Evolutionary conservation across 2,113 vertebrate genomes (phyloP).

Genomic region (Erythrocercus mccallii): DNA sequence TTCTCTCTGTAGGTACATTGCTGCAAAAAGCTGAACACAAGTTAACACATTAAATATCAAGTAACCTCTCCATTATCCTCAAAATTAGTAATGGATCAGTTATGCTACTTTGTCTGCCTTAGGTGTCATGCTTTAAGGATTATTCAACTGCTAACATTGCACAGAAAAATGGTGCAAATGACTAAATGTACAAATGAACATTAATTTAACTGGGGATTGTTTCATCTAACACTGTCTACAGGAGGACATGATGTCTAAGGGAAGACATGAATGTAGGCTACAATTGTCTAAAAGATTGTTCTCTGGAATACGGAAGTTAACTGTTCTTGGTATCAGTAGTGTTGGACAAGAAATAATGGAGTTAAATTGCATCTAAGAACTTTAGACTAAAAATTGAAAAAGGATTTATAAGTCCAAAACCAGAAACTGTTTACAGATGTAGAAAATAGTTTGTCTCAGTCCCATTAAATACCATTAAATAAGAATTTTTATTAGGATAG

Average conservation of each 20-base stretch:
- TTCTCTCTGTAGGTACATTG: neutral
- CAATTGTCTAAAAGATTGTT: neutral
- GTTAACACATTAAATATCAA: neutral
- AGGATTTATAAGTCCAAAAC: neutral
- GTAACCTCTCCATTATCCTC: neutral
- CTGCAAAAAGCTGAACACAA: neutral
- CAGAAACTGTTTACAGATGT: neutral
- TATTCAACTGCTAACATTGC: neutral
- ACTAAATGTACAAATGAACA: neutral
- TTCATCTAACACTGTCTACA: neutral
- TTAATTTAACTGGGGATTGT: neutral
- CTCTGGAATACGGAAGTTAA: neutral
- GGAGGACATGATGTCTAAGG: neutral
- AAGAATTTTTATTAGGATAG: neutral
- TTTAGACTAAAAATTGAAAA: neutral
- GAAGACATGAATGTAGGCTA: neutral
- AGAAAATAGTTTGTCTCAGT: neutral
- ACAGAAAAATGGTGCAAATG: neutral
- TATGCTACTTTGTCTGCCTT: neutral
- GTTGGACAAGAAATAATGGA: neutral
- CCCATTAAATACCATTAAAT: neutral
- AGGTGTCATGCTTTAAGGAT: neutral
- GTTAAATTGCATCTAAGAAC: neutral
- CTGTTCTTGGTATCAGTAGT: neutral
- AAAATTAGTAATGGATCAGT: neutral